Evolutionary conservation across 2,888 invertebrate genomes (phyloP).

Genomic region (Aquatica leii): DNA sequence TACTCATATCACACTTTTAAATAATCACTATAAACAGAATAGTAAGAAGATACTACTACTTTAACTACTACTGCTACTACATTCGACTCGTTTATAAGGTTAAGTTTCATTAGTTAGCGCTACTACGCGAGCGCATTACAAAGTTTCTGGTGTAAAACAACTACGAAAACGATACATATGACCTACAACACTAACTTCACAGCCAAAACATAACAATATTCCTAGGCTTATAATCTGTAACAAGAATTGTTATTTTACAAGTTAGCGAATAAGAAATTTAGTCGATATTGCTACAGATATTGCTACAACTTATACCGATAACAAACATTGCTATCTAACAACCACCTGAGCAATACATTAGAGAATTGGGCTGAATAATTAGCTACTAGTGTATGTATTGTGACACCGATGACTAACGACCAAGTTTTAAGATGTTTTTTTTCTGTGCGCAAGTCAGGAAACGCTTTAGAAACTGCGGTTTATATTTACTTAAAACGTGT

Average conservation of each 20-base stretch:
- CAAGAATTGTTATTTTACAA: constrained; percentile 4
- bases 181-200: constrained; percentile 2
- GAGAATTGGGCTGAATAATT: constrained; percentile 3
- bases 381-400: no score
- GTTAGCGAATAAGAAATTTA: background rate
- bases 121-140: background rate
- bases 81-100: no score
- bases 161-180: constrained; percentile 1
- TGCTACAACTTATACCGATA: background rate
- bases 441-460: no score
- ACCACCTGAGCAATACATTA: background rate
- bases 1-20: no score
- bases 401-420: no score
- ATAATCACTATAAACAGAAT: no score
- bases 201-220: background rate
- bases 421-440: no score
- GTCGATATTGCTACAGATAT: background rate
- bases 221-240: background rate
- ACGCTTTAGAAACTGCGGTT: no score
- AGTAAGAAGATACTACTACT: no score
- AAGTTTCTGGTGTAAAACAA: background rate
- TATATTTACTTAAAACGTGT: no score
- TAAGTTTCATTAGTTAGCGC: no score
- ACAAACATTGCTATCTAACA: background rate
- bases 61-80: no score